Evolutionary conservation across 2,113 vertebrate genomes (phyloP).

Genomic region (Bos javanicus): DNA sequence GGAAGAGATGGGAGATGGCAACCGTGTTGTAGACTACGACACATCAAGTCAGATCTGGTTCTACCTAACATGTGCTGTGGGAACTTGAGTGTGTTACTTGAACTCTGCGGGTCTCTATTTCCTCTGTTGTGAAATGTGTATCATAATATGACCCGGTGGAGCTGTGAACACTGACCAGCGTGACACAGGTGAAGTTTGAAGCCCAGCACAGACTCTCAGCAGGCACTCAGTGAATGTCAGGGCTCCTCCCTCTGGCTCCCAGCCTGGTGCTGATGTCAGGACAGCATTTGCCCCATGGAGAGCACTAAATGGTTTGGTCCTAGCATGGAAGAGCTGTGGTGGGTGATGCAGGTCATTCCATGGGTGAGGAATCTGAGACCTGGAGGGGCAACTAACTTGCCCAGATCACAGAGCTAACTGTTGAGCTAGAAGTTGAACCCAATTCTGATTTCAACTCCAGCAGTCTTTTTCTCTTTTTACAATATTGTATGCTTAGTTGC

Average conservation of each 20-base stretch:
- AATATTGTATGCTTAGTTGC: background rate
- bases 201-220: background rate
- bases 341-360: background rate
- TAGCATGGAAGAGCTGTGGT: background rate
- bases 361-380: background rate
- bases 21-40: background rate
- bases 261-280: background rate
- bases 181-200: background rate
- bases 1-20: background rate
- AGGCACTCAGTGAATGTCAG: background rate
- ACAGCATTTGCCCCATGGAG: rapidly evolving
- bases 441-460: background rate
- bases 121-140: background rate
- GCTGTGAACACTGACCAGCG: background rate
- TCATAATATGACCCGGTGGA: background rate
- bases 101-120: background rate
- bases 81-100: background rate
- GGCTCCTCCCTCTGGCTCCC: background rate
- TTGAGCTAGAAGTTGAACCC: background rate
- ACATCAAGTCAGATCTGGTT: background rate
- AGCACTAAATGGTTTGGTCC: background rate
- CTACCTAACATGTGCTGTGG: background rate
- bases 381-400: background rate
- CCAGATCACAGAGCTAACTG: background rate
- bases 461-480: background rate